These are phyloP conservation scores for Crocallis elinguaria DNA, from an alignment of 2,888 invertebrate genomes.

Conservation along the genomic window DNA sequence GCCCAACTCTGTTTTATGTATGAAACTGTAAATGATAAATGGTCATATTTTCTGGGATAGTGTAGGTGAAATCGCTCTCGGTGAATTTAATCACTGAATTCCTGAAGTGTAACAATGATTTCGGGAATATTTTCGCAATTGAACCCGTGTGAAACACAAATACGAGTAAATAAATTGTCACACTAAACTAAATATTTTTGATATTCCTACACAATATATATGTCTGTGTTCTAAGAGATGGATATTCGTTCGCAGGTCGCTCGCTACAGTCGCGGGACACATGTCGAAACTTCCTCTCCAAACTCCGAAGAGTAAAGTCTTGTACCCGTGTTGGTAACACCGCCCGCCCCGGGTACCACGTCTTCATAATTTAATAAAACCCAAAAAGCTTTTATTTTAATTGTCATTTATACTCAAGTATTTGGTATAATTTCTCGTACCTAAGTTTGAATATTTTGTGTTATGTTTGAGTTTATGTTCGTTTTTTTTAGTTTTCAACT, in stretches of 20 bases:
- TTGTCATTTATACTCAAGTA: constrained; percentile 38
- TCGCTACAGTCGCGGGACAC: constrained; percentile 66
- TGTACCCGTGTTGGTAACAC: constrained; percentile 57
- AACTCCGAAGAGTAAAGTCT: constrained; percentile 72
- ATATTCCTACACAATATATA: too few relatives aligned
- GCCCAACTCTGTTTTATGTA: constrained; percentile 74
- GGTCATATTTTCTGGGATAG: constrained; percentile 49
- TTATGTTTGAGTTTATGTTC: too few relatives aligned
- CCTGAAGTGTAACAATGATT: not conserved
- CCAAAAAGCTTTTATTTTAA: constrained; percentile 52
- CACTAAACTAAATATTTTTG: too few relatives aligned
- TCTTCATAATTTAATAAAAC: constrained; percentile 56
- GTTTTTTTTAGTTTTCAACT: too few relatives aligned
- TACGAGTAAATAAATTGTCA: not conserved
- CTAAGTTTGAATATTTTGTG: too few relatives aligned
- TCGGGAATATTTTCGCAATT: not conserved
- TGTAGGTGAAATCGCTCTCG: too few relatives aligned
- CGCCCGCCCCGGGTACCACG: constrained; percentile 48
- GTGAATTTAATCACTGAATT: too few relatives aligned
- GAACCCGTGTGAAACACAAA: not conserved
- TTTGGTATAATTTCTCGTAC: constrained; percentile 24
- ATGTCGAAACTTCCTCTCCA: constrained; percentile 72
- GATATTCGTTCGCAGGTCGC: constrained; percentile 42
- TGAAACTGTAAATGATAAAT: constrained; percentile 74
- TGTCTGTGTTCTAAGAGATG: too few relatives aligned